Conservation (phyloP, 2,888 invertebrate species). For the Azorinus chamasolen region DNA sequence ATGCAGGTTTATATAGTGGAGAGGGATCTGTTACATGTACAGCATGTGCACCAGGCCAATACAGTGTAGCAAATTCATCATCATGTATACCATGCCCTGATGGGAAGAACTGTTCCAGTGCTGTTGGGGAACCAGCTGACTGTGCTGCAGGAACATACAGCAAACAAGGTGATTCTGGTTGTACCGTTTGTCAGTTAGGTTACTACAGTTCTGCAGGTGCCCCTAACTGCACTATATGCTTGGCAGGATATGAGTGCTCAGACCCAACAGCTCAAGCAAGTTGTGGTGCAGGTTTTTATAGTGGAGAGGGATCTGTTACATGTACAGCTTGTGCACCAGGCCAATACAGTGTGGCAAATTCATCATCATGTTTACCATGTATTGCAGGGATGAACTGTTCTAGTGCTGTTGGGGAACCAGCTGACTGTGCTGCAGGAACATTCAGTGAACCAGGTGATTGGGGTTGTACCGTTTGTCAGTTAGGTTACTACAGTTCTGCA, state of each 20-base stretch:
- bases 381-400: conserved; percentile 75
- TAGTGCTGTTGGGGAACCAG: conserved; percentile 8
- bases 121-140: conserved; percentile 7
- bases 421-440: conserved; percentile 56
- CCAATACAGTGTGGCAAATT: conserved; percentile 63
- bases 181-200: conserved; percentile 49
- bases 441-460: conserved; percentile 60
- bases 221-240: conserved; percentile 73
- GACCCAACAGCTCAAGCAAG: conserved; percentile 48
- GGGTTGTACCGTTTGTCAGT: conserved; percentile 61
- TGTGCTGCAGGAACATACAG: conserved; percentile 64
- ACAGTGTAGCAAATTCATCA: conserved; percentile 65
- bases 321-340: conserved; percentile 55
- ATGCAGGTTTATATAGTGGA: conserved; percentile 54
- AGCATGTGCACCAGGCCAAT: conserved; percentile 71
- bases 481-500: conserved; percentile 56
- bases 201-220: conserved; percentile 33
- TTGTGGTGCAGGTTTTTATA: conserved; percentile 56
- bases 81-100: conserved; percentile 67
- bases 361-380: conserved; percentile 74
- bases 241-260: conserved; percentile 78
- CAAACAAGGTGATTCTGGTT: conserved; percentile 38
- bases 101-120: conserved; percentile 53
- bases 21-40: conserved; percentile 29
- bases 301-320: conserved; percentile 39